Evolutionary conservation across 2,888 invertebrate genomes (phyloP).

Genomic region (Troides oblongomaculatus): DNA sequence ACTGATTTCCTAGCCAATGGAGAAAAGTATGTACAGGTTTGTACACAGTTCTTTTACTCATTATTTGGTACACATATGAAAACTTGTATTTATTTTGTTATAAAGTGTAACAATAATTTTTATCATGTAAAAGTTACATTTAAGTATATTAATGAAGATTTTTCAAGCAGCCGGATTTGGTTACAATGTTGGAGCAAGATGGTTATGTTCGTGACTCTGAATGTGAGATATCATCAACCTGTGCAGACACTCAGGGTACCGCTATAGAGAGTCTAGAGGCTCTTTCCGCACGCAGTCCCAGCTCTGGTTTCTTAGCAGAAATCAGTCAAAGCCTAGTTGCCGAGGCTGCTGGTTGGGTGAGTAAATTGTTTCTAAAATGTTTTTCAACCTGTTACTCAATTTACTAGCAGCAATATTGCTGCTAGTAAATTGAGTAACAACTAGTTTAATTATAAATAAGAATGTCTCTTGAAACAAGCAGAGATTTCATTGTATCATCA

Average conservation of each 20-base stretch:
- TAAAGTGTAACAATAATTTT: background rate
- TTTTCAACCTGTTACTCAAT: too few relatives aligned
- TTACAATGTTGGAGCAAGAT: conserved; percentile 67
- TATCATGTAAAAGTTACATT: background rate
- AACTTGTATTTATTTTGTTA: background rate
- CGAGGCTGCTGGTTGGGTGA: conserved; percentile 65
- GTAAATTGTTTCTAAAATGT: conserved; percentile 25
- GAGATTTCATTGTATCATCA: too few relatives aligned
- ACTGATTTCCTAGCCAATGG: conserved; percentile 57
- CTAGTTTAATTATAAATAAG: too few relatives aligned
- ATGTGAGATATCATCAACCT: conserved; percentile 71
- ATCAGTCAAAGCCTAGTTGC: conserved; percentile 72
- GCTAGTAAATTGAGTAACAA: too few relatives aligned
- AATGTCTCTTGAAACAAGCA: too few relatives aligned
- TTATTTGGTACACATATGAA: too few relatives aligned
- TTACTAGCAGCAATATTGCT: too few relatives aligned
- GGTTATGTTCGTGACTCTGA: conserved; percentile 64
- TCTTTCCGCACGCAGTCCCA: conserved; percentile 69
- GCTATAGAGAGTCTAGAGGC: conserved; percentile 78
- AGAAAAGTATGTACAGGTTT: conserved; percentile 72
- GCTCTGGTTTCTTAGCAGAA: conserved; percentile 73
- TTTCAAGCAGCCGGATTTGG: conserved; percentile 64
- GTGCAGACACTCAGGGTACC: conserved; percentile 57
- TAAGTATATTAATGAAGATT: background rate
- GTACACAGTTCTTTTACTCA: conserved; percentile 15